Percentiles rank a stretch among this genome's conserved stretches.
These are phyloP conservation scores for Ramazzottius varieornatus DNA, from an alignment of 2,888 invertebrate genomes.

Conservation along the genomic window DNA sequence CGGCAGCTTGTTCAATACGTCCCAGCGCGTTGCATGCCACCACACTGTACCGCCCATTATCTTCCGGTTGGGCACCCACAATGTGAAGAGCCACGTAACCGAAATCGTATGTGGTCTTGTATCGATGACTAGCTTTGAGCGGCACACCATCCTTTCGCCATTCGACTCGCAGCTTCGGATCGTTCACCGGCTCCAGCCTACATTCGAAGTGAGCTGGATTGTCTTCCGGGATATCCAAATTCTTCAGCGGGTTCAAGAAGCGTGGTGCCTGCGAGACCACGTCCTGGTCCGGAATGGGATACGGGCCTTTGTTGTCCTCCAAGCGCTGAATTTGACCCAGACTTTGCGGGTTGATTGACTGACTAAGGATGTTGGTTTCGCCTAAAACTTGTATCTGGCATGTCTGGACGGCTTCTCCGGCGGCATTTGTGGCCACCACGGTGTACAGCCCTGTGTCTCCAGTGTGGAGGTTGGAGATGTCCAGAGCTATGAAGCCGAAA, in stretches of 20 bases:
- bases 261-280: conserved; percentile 66
- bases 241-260: conserved; percentile 70
- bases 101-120: conserved; percentile 85
- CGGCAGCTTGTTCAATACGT: conserved; percentile 69
- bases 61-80: conserved; percentile 81
- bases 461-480: background rate
- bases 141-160: conserved; percentile 80
- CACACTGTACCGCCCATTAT: conserved; percentile 67
- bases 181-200: conserved; percentile 70
- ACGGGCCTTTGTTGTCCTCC: conserved; percentile 47
- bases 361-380: conserved; percentile 48
- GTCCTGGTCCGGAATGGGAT: conserved; percentile 35
- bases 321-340: conserved; percentile 63
- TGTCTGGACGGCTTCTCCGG: conserved; percentile 51
- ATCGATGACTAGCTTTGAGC: conserved; percentile 72
- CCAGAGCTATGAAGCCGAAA: conserved; percentile 6
- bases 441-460: conserved; percentile 39
- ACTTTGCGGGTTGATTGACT: conserved; percentile 60
- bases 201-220: conserved; percentile 83
- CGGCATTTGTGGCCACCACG: conserved; percentile 51
- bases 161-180: conserved; percentile 69
- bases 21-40: conserved; percentile 70
- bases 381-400: conserved; percentile 11
- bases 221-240: conserved; percentile 71
- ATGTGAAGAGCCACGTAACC: conserved; percentile 90